Percentiles rank a stretch among this genome's conserved stretches.
Evolutionary conservation across 2,888 invertebrate species (phyloP).

Genomic region (Dryocosmus kuriphilus): DNA sequence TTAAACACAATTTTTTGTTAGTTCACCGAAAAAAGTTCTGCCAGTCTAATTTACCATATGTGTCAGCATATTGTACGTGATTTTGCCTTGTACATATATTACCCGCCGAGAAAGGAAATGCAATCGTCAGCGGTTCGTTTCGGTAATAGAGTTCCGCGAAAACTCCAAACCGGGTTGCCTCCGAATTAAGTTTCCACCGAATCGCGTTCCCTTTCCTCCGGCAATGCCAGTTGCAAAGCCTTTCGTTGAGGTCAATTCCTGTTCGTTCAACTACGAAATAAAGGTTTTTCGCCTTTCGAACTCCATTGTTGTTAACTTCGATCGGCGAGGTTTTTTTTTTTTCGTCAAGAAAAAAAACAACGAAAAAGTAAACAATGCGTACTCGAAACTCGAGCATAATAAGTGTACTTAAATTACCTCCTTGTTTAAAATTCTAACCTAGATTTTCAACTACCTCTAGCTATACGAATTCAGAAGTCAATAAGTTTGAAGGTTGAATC

Average conservation of each 20-base stretch:
- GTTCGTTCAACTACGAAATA: slow-evolving; percentile 48
- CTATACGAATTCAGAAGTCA: too few species aligned
- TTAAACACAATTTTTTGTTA: background rate
- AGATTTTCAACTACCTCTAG: background rate
- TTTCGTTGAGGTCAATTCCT: slow-evolving; percentile 54
- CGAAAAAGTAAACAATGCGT: background rate
- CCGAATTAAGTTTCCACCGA: slow-evolving; percentile 55
- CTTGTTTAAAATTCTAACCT: background rate
- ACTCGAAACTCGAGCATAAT: background rate
- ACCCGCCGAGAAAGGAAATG: slow-evolving; percentile 29
- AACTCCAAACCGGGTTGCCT: slow-evolving; percentile 54
- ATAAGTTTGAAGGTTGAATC: too few species aligned
- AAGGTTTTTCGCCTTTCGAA: slow-evolving; percentile 29
- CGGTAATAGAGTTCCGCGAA: slow-evolving; percentile 52
- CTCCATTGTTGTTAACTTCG: slow-evolving; percentile 17
- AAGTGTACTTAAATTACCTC: background rate
- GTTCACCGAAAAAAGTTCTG: slow-evolving; percentile 3
- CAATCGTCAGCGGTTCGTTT: slow-evolving; percentile 49
- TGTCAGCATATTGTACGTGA: slow-evolving; percentile 41
- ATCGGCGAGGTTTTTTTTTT: background rate
- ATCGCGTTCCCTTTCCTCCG: slow-evolving; percentile 45
- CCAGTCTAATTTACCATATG: slow-evolving; percentile 15
- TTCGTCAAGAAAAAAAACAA: background rate
- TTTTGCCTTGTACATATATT: slow-evolving; percentile 30
- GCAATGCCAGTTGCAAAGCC: slow-evolving; percentile 48